Evolutionary conservation across 92 coral and sea anemone species (phyloP).

Genomic region (Virgularia gustaviana): DNA sequence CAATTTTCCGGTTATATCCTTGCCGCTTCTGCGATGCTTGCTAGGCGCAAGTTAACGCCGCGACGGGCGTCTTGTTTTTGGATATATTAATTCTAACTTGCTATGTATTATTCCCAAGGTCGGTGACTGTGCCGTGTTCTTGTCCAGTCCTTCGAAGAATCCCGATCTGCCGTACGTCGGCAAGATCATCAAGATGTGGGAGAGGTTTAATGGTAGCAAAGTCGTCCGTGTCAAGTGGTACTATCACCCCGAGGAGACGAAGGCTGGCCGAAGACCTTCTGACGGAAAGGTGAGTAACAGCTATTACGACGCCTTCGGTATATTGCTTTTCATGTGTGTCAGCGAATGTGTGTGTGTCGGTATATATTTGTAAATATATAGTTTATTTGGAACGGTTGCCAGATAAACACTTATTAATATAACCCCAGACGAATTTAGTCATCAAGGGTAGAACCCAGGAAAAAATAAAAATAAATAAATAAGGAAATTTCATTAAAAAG

Average conservation of each 20-base stretch:
- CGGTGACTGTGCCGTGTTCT: constrained; percentile 94
- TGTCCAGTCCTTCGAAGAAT: constrained; percentile 90
- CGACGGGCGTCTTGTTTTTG: no score
- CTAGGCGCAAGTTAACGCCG: no score
- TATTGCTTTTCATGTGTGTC: not conserved
- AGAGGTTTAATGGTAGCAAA: constrained; percentile 84
- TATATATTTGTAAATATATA: not conserved
- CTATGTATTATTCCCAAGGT: constrained; percentile 52
- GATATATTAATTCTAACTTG: not conserved
- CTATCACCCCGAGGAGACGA: constrained; percentile 99
- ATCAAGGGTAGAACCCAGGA: no score
- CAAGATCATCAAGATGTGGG: constrained; percentile 98
- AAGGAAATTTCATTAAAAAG: no score
- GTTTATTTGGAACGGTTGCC: no score
- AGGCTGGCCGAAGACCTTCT: constrained; percentile 80
- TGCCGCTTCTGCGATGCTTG: no score
- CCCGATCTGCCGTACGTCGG: constrained; percentile 96
- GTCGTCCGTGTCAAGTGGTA: constrained; percentile 94
- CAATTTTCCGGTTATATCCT: no score
- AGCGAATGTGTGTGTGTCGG: not conserved
- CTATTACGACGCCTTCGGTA: no score
- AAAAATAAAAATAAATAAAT: no score
- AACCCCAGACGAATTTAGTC: no score
- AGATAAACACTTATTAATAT: no score
- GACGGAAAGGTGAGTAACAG: constrained; percentile 94